Evolutionary conservation across 2,888 invertebrate species (phyloP).

Genomic region (Dolichopus griseipennis): DNA sequence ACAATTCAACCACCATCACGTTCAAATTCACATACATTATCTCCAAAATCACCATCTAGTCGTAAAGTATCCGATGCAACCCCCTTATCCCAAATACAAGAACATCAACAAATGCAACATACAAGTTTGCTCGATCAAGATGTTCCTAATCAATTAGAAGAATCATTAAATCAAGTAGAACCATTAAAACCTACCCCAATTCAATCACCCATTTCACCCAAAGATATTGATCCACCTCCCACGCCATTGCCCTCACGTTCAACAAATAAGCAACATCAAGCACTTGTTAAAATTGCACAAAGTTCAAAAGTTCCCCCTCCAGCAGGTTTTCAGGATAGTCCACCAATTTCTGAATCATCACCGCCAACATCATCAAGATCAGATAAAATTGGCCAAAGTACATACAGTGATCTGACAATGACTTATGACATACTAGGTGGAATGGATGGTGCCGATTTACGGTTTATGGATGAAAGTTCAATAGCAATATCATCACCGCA

Average conservation of each 20-base stretch:
- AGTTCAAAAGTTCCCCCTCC: constrained; percentile 68
- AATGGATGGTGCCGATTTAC: constrained; percentile 76
- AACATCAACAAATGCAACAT: constrained; percentile 55
- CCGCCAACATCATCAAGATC: constrained; percentile 52
- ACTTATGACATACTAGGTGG: constrained; percentile 69
- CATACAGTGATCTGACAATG: constrained; percentile 49
- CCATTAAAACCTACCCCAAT: constrained; percentile 27
- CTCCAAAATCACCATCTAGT: constrained; percentile 8
- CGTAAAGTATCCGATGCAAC: constrained; percentile 24
- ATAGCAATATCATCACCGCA: constrained; percentile 70
- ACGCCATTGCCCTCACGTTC: constrained; percentile 2
- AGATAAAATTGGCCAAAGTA: constrained; percentile 47
- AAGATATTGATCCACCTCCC: constrained; percentile 23
- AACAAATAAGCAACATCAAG: constrained; percentile 15
- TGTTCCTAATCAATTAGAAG: constrained; percentile 33
- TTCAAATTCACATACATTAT: constrained; percentile 36
- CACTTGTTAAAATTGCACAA: constrained; percentile 41
- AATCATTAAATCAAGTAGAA: constrained; percentile 18
- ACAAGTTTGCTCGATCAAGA: constrained; percentile 56
- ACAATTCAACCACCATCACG: constrained; percentile 37
- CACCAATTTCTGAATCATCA: constrained; percentile 53
- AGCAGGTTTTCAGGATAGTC: constrained; percentile 61
- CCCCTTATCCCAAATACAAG: constrained; percentile 39
- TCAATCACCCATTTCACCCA: constrained; percentile 24
- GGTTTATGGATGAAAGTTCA: constrained; percentile 88